A percentile compares a stretch with the other conserved stretches of the same genome.
Conservation (phyloP, 2,113 vertebrate genomes). For the Pachycephala philippinensis region DNA sequence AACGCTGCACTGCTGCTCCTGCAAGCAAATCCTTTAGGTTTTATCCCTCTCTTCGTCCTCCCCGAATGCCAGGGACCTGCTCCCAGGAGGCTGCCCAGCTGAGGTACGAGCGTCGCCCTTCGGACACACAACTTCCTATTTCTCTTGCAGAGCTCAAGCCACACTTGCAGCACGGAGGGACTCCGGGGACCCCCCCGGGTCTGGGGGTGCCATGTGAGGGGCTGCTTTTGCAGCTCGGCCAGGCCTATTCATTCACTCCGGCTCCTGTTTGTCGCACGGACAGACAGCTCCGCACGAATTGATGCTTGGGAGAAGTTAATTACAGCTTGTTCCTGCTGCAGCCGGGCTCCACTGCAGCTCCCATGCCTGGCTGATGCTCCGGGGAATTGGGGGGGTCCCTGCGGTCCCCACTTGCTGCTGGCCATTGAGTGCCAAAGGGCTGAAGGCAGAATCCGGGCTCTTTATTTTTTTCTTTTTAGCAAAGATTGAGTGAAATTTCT, state of each 20-base stretch:
- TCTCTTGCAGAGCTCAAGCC: neutral
- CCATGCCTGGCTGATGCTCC: neutral
- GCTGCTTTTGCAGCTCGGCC: neutral
- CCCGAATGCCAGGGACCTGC: neutral
- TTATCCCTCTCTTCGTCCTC: neutral
- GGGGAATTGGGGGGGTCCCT: neutral
- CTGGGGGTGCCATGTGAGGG: neutral
- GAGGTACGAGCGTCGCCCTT: neutral
- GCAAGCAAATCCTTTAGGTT: neutral
- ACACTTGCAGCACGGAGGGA: neutral
- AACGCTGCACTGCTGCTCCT: neutral
- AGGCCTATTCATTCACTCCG: neutral
- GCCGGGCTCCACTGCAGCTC: constrained; percentile 30
- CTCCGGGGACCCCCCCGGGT: fast-evolving
- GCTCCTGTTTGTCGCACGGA: neutral
- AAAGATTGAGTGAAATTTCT: neutral
- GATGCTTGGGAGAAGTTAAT: constrained; percentile 50
- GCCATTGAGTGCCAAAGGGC: neutral
- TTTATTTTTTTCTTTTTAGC: neutral
- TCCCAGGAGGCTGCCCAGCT: neutral
- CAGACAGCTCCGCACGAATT: neutral
- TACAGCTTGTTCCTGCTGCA: constrained; percentile 31
- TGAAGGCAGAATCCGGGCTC: neutral
- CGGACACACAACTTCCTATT: neutral
- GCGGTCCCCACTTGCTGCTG: neutral